Percentiles rank a stretch among this genome's conserved stretches.
These are phyloP conservation scores for Ischnura elegans DNA, from an alignment of 2,888 invertebrate species.

Conservation along the genomic window DNA sequence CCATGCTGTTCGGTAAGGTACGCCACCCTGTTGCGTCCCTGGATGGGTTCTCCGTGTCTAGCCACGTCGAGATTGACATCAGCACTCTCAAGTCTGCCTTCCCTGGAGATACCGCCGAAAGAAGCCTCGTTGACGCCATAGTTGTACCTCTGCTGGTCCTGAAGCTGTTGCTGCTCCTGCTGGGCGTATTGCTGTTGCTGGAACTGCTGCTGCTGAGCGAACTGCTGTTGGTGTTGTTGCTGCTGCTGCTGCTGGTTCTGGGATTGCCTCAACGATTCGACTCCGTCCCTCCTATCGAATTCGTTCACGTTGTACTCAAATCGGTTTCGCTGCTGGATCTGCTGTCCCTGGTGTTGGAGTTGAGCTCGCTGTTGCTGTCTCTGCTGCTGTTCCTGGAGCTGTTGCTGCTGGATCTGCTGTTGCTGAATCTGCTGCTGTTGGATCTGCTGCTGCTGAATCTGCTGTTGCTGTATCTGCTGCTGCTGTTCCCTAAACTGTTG, in stretches of 20 bases:
- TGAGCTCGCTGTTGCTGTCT: neutral
- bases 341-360: neutral
- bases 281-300: conserved; percentile 27
- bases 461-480: neutral
- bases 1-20: conserved; percentile 16
- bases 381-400: neutral
- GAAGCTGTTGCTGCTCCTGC: neutral
- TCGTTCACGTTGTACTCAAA: conserved; percentile 48
- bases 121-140: conserved; percentile 46
- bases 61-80: neutral
- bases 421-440: neutral
- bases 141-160: conserved; percentile 48
- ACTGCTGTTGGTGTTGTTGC: neutral
- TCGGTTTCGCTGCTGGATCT: neutral
- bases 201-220: neutral
- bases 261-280: neutral
- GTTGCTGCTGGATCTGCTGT: neutral
- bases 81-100: neutral
- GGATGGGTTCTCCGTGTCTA: conserved; percentile 1
- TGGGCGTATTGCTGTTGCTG: conserved; percentile 37
- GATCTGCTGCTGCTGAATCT: neutral
- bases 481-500: neutral
- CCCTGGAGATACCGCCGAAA: neutral
- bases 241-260: conserved; percentile 25
- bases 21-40: neutral